A percentile compares a stretch with the other conserved stretches of the same genome.
Conservation (phyloP, 1,140 invertebrate genomes). For the Homalodisca vitripennis region DNA sequence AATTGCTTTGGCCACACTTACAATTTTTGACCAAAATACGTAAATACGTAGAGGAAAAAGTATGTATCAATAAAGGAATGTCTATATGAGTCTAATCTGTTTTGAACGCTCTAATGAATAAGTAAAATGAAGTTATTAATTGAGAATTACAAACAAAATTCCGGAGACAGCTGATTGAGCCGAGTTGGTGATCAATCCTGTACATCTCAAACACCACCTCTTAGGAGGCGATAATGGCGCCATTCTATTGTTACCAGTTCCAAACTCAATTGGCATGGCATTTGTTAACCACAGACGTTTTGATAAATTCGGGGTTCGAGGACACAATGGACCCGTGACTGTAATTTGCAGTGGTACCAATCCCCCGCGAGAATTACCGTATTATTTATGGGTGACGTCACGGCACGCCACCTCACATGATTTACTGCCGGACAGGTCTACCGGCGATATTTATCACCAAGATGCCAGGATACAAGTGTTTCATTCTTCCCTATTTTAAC, state of each 20-base stretch:
- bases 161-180: no score
- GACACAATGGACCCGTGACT: conserved; percentile 18
- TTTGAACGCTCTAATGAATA: no score
- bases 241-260: conserved; percentile 14
- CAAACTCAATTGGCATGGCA: conserved; percentile 7
- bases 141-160: no score
- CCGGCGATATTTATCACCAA: conserved; percentile 8
- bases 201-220: no score
- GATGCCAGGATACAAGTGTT: conserved; percentile 1
- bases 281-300: conserved; percentile 13
- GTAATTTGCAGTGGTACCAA: conserved; percentile 23
- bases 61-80: no score
- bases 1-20: no score
- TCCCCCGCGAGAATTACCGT: conserved; percentile 21
- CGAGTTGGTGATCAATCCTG: no score
- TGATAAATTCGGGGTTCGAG: conserved; percentile 9
- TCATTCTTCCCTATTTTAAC: conserved; percentile 8
- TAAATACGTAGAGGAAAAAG: no score
- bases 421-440: conserved; percentile 1
- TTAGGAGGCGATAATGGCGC: conserved; percentile 2
- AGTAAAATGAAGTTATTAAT: no score
- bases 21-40: no score
- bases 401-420: conserved; percentile 4
- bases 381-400: conserved; percentile 27
- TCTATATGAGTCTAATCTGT: no score